Evolutionary conservation across 1,140 invertebrate species (phyloP), one percentile per base, ranked within the genome.

Genomic region (Drosophila persimilis): DNA sequence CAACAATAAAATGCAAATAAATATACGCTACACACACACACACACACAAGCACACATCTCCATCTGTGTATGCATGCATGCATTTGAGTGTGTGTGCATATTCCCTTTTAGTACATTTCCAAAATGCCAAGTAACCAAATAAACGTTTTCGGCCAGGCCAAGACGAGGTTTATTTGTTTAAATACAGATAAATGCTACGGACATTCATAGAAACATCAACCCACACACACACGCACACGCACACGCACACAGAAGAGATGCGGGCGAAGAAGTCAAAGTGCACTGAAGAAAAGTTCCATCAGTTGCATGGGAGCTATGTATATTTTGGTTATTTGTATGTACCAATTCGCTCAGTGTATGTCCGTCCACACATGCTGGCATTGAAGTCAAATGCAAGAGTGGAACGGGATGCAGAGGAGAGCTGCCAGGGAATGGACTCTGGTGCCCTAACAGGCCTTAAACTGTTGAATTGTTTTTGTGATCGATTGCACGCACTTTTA

Each of bases 1-100:
- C 80, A 85, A 86, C 80, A 85, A 80, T 85, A 85, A 85, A 86
- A 86, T 85, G 77, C 83, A 85, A 86, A 85, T 86, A 85, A 85
- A 85, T 85, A 80, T 80, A 72, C 56, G 24, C 20, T 56, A 72
- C 17, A 65, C 65, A 67, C 43, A 69, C 65, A 67, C 43, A 69
- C 52, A 69, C 52, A 44, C 17, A 44, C 31, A 61, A 35, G 24
- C 58, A 17, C 17, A 45, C 59, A 31, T 8, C 9, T n/a, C 11
- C 11, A 11, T 39, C 47, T 39, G 3, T 39, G 11, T 39, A 13
- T 39, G 3, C 11, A 13, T 39, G 35, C 35, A 13, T 39, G 4
- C 35, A 13, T 39, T 39, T 13, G 35, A 39, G 35, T 39, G 35
- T 39, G 35, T 26, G 15, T 66, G 60, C 56, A 77, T 81, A 83